These are phyloP conservation scores for Lydus trimaculatus DNA, from an alignment of 2,888 invertebrate species.

Conservation along the genomic window DNA sequence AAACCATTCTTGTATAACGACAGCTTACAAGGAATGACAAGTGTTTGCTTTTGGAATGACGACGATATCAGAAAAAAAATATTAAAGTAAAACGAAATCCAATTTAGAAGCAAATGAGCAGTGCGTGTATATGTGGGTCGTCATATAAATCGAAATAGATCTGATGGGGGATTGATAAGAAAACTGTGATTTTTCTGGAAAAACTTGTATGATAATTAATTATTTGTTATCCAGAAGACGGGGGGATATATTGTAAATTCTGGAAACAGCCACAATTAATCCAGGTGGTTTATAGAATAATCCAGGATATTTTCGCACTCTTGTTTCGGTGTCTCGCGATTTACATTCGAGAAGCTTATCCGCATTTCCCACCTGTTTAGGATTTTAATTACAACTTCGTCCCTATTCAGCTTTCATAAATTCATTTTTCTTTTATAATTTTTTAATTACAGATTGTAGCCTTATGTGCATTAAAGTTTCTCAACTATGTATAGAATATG, in stretches of 20 bases:
- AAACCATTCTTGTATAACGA: constrained; percentile 21
- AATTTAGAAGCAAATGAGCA: constrained; percentile 53
- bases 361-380: constrained; percentile 52
- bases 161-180: constrained; percentile 3
- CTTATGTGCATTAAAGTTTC: not conserved
- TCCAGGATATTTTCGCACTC: constrained; percentile 46
- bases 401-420: not conserved
- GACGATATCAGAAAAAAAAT: constrained; percentile 40
- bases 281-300: constrained; percentile 50
- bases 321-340: constrained; percentile 38
- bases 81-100: constrained; percentile 46
- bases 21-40: constrained; percentile 30
- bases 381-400: constrained; percentile 38
- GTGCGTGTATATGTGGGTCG: constrained; percentile 40
- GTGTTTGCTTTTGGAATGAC: constrained; percentile 23
- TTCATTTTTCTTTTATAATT: not conserved
- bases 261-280: constrained; percentile 41
- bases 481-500: not conserved
- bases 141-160: constrained; percentile 47
- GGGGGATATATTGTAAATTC: constrained; percentile 28
- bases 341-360: constrained; percentile 51
- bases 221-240: constrained; percentile 25
- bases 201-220: constrained; percentile 13
- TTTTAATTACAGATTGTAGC: not conserved
- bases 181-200: not conserved